Percentiles rank a stretch among this genome's conserved stretches.
Evolutionary conservation across 1,140 invertebrate genomes (phyloP).

Genomic region (Heliconius nattereri): DNA sequence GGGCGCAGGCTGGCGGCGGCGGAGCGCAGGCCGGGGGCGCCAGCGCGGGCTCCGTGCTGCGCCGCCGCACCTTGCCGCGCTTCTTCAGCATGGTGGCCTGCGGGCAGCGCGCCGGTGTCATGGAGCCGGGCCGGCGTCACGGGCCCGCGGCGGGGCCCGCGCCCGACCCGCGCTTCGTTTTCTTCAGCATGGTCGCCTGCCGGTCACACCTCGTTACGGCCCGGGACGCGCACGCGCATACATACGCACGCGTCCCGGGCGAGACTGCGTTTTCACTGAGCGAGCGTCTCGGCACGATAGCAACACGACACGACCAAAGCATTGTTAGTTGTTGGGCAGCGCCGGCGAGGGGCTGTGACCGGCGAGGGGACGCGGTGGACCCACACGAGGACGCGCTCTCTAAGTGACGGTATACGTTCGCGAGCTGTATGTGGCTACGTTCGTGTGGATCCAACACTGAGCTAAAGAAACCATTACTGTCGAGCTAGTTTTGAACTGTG

Average conservation of each 20-base stretch:
- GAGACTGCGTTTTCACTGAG: slow-evolving; percentile 50
- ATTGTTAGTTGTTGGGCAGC: slow-evolving; percentile 46
- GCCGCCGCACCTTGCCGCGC: slow-evolving; percentile 96
- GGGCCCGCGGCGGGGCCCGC: slow-evolving; percentile 67
- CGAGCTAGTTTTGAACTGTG: slow-evolving; percentile 32
- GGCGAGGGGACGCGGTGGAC: slow-evolving; percentile 45
- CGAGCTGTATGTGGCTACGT: neutral
- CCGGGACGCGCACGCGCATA: slow-evolving; percentile 27
- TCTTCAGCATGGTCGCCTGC: slow-evolving; percentile 95
- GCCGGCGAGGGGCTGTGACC: slow-evolving; percentile 57
- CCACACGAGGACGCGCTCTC: slow-evolving; percentile 36
- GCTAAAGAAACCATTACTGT: slow-evolving; percentile 32
- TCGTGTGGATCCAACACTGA: slow-evolving; percentile 34
- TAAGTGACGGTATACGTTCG: neutral
- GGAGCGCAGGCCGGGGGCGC: slow-evolving; percentile 79
- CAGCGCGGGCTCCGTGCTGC: slow-evolving; percentile 95
- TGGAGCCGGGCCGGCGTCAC: slow-evolving; percentile 61
- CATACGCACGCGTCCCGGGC: slow-evolving; percentile 30
- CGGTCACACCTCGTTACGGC: slow-evolving; percentile 52
- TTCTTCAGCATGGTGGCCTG: slow-evolving; percentile 94
- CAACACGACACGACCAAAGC: slow-evolving; percentile 53
- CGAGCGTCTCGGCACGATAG: slow-evolving; percentile 44
- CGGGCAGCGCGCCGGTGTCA: slow-evolving; percentile 74
- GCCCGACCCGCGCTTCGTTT: slow-evolving; percentile 93
- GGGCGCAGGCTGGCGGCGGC: slow-evolving; percentile 64